Evolutionary conservation across 2,797 vertebrate genomes (phyloP), one percentile per base, ranked within the genome.

Genomic region (Argentina silus): DNA sequence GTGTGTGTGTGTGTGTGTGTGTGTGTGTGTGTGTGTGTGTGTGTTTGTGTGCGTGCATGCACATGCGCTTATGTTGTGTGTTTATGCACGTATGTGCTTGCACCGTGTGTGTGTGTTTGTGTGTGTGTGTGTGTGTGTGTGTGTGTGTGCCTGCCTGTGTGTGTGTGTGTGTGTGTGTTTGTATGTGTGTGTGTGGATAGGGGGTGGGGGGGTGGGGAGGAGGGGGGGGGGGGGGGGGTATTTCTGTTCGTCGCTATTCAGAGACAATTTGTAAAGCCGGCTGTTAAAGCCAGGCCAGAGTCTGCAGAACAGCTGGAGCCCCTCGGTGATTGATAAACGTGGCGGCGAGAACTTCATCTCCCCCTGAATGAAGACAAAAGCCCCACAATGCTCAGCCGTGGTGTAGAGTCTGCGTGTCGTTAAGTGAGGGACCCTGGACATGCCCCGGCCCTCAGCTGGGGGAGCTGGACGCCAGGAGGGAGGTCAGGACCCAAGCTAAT

Each of bases 261-360:
- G 94, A 98, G 95, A 96, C 97, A 98, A 99, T 99, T 99, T 99
- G 97, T 98, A 97, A 96, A 95, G 95, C 94, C 95, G 96, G 95
- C 94, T 95, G 96, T 95, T 93, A 95, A 96, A 96, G 96, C 95
- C 96, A 92, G 95, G 95, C 95, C 94, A 95, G 96, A 96, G 95
- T 94, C 94, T 90, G 92, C 91, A 84, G 96, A 98, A 98, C 98
- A 99, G 98, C 98, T 99, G 98, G 97, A 98, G 97, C 95, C 95
- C 93, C 94, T 91, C 94, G 92, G 93, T 99, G 98, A 99, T 98
- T 99, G 98, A 99, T 98, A 97, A 98, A 98, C 95, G 95, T 91
- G 91, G 95, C 92, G 93, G 94, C 95, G 91, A 98, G 96, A 97
- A 97, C 96, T 96, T 96, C 95, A 96, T 96, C 95, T 96, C 95